phyloP scores from a whole-genome alignment of 1,140 invertebrate genomes.

The Pogonomyrmex barbatus region DNA sequence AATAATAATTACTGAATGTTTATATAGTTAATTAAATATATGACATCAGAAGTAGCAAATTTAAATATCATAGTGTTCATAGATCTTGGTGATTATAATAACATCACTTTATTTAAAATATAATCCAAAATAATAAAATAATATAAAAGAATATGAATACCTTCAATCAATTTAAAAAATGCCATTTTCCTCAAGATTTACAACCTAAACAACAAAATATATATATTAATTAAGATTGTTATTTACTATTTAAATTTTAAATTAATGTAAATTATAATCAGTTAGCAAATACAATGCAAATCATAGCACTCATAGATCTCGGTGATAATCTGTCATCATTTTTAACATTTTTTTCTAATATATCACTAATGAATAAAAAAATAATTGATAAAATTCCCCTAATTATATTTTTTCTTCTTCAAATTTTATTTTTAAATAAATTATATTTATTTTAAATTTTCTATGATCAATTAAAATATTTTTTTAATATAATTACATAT shows the following conservation, averaged over 20 bases:
- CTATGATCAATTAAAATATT: no score
- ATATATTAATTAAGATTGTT: neutral
- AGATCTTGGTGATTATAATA: neutral
- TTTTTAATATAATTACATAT: no score
- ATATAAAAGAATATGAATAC: neutral
- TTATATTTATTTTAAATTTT: no score
- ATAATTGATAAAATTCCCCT: slow-evolving; percentile 19
- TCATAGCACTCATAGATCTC: slow-evolving; percentile 37
- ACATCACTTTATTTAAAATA: neutral
- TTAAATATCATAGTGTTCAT: neutral
- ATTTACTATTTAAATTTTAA: neutral
- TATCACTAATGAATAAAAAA: neutral
- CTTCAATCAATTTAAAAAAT: neutral
- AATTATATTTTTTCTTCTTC: neutral
- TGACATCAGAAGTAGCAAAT: slow-evolving; percentile 43
- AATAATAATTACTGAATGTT: neutral
- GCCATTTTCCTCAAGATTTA: no score
- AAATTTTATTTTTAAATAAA: no score
- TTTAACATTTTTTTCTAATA: neutral
- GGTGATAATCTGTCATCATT: neutral
- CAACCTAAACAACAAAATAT: slow-evolving; percentile 9
- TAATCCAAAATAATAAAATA: neutral
- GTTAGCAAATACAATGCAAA: slow-evolving; percentile 49
- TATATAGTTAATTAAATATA: neutral
- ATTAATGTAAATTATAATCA: neutral